phyloP scores from a whole-genome alignment of 2,888 invertebrate genomes.

The Acleris holmiana region DNA sequence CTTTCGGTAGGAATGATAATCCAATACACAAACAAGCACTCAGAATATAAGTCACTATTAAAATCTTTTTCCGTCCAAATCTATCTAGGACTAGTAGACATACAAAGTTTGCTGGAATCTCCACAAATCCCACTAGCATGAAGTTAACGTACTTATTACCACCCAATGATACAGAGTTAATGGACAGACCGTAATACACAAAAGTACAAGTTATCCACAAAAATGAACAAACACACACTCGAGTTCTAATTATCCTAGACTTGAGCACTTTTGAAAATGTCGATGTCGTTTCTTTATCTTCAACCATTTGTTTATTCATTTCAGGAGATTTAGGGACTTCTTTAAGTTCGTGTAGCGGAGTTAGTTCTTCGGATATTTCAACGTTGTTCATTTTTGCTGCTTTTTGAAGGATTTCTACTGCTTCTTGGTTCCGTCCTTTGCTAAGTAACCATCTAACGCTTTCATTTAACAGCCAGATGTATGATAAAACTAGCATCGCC shows the following conservation, averaged over 20 bases:
- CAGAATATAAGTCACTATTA: slow-evolving; percentile 85
- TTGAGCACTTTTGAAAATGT: slow-evolving; percentile 74
- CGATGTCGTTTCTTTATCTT: slow-evolving; percentile 50
- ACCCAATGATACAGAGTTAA: slow-evolving; percentile 90
- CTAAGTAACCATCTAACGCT: slow-evolving; percentile 91
- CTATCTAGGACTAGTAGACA: slow-evolving; percentile 86
- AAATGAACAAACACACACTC: slow-evolving; percentile 87
- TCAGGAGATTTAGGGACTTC: slow-evolving; percentile 45
- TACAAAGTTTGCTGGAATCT: slow-evolving; percentile 89
- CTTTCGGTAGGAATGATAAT: slow-evolving; percentile 84
- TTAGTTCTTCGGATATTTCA: slow-evolving; percentile 69
- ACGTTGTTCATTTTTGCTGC: slow-evolving; percentile 87
- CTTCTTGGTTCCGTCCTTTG: slow-evolving; percentile 87
- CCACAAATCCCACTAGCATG: slow-evolving; percentile 86
- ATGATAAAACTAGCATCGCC: slow-evolving; percentile 86
- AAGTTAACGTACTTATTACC: slow-evolving; percentile 92
- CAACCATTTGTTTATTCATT: slow-evolving; percentile 37
- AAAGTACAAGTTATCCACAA: slow-evolving; percentile 92
- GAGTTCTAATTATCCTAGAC: slow-evolving; percentile 81
- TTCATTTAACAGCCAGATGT: slow-evolving; percentile 89
- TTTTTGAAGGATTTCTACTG: slow-evolving; percentile 85
- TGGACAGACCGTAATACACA: slow-evolving; percentile 91
- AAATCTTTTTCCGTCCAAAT: slow-evolving; percentile 86
- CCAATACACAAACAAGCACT: slow-evolving; percentile 86
- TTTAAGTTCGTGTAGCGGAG: slow-evolving; percentile 62